Conservation (phyloP, 2,113 vertebrate genomes). For the Heterotilapia buettikoferi region DNA sequence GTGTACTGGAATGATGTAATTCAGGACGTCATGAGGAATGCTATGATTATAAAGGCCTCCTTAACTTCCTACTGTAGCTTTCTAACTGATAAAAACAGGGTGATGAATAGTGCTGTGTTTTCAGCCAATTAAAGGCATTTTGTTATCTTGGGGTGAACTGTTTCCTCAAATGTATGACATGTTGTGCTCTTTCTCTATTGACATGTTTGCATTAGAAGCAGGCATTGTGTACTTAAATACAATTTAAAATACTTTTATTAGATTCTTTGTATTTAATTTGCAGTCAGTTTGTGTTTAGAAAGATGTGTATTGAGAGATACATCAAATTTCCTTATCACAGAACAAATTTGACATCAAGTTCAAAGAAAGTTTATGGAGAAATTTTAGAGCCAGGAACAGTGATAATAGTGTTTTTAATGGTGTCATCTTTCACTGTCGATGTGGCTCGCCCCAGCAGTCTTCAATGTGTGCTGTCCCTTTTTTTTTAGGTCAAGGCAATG, state of each 20-base stretch:
- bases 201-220: not conserved
- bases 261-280: not conserved
- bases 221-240: rapidly evolving
- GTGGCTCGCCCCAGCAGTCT: rapidly evolving
- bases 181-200: not conserved
- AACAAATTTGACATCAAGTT: not conserved
- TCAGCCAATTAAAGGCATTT: conserved; percentile 38
- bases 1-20: not conserved
- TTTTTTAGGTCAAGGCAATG: not conserved
- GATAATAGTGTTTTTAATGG: rapidly evolving
- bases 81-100: rapidly evolving
- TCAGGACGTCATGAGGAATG: not conserved
- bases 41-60: not conserved
- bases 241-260: not conserved
- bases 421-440: not conserved
- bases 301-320: not conserved
- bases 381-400: not conserved
- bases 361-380: not conserved
- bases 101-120: not conserved
- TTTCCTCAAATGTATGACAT: not conserved
- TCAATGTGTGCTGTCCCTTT: not conserved
- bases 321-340: not conserved
- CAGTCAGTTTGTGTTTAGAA: not conserved
- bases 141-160: not conserved
- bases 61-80: not conserved